Evolutionary conservation across 92 coral and sea anemone species (phyloP), one percentile per base, ranked within the genome.

Genomic region (Hydrozoanthus gracilis): DNA sequence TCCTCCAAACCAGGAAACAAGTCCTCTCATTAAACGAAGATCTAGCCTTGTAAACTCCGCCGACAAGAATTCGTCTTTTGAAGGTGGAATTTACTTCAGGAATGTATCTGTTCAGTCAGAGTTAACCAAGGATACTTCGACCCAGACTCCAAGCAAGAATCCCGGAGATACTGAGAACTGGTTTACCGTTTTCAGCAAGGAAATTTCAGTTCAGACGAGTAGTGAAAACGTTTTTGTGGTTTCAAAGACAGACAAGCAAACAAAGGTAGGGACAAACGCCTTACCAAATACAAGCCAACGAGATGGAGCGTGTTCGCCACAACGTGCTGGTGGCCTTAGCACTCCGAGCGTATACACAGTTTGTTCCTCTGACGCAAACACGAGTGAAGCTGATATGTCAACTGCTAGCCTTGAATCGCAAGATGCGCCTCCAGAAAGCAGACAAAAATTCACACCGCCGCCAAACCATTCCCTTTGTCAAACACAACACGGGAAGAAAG

Each of bases 291-390:
- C 84, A 8, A 79, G 47, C 56, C 55, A 61, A 15, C 18, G 84
- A 45, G 71, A 64, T 46, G 84, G 55, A 2, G 47, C 39, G 3
- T 51, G 20, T 51, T 61, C 58, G 4, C 46, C 58, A 0, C 84
- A 45, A 45, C 64, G 62, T 8, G 39, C 39, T 3, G 73, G 73
- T 4, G n/a, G 11, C 14, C 51, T 11, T 2, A 79, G 84, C 20
- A 79, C 71, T 20, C 84, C 84, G 4, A 79, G 84, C 20, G 84
- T 79, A 10, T 46, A 68, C 55, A 79, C 84, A 3, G 84, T 55
- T 3, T 79, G 44, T 47, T 79, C 84, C 58, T 79, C 84, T 8
- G 73, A 79, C 17, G 55, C 49, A 5, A 44, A 60, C 67, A 55
- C 4, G 0, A 79, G 84, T 60, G 84, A 79, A 45, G 72, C 56